These are phyloP conservation scores for Pteropus alecto DNA, from an alignment of 2,113 vertebrate species.

Conservation along the genomic window DNA sequence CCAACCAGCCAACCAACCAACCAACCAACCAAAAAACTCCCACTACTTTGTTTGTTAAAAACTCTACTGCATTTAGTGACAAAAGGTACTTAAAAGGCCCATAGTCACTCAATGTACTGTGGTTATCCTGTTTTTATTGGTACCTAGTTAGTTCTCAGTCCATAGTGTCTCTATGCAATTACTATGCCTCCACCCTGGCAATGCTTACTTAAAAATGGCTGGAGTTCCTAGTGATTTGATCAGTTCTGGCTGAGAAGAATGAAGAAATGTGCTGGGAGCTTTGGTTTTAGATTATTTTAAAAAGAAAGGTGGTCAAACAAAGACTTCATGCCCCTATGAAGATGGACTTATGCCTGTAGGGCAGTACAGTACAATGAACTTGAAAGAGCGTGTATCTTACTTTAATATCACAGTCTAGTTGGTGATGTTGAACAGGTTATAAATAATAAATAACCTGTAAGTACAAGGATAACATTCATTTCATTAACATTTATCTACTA, in stretches of 20 bases:
- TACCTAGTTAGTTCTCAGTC: background rate
- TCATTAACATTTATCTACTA: constrained; percentile 20
- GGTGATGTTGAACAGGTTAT: background rate
- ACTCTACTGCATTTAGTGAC: background rate
- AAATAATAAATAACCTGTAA: background rate
- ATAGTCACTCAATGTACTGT: background rate
- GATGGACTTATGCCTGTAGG: background rate
- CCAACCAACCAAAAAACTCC: background rate
- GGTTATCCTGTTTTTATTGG: background rate
- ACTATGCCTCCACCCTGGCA: background rate
- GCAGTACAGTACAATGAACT: background rate
- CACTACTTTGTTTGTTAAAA: background rate
- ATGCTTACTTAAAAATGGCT: background rate
- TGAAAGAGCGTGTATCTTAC: background rate
- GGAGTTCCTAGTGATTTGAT: background rate
- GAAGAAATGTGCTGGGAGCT: background rate
- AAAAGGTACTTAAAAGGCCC: background rate
- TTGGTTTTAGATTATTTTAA: background rate
- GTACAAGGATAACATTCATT: background rate
- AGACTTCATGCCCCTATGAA: background rate
- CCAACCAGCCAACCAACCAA: background rate
- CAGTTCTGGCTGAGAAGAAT: background rate
- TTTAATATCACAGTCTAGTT: background rate
- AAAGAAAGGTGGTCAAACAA: background rate
- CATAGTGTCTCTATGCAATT: background rate